Evolutionary conservation across 2,113 vertebrate genomes (phyloP).

Genomic region (Circaetus cinerascens): DNA sequence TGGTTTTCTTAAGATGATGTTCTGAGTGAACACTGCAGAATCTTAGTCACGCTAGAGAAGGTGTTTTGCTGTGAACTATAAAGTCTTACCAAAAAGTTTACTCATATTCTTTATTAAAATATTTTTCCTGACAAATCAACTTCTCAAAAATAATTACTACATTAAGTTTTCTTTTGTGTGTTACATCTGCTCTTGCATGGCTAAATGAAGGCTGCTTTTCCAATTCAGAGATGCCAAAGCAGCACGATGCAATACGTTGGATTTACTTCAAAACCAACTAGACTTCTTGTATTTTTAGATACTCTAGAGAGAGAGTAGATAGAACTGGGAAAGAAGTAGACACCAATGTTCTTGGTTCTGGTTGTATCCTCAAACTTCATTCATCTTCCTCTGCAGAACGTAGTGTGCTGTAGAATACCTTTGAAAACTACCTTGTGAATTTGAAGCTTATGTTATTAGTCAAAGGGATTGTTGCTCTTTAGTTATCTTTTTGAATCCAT

Average conservation of each 20-base stretch:
- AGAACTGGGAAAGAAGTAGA: not conserved
- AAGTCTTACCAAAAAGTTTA: not conserved
- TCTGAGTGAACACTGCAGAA: not conserved
- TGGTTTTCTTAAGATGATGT: not conserved
- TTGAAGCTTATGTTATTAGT: not conserved
- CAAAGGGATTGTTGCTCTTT: not conserved
- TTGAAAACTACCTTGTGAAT: not conserved
- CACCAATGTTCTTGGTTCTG: not conserved
- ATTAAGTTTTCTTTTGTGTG: not conserved
- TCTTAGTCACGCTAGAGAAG: not conserved
- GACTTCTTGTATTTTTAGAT: not conserved
- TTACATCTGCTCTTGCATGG: not conserved
- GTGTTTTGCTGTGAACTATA: not conserved
- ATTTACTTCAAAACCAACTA: not conserved
- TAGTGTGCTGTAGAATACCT: not conserved
- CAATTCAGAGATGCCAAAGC: not conserved
- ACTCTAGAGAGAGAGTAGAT: not conserved
- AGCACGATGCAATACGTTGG: not conserved
- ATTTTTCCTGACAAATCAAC: not conserved
- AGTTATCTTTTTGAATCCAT: not conserved
- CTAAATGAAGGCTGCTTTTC: not conserved
- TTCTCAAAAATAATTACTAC: not conserved
- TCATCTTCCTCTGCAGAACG: not conserved
- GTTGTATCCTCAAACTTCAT: not conserved
- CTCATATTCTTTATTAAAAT: not conserved